Evolutionary conservation across 1,140 invertebrate genomes (phyloP).

Genomic region (Drosophila insularis): DNA sequence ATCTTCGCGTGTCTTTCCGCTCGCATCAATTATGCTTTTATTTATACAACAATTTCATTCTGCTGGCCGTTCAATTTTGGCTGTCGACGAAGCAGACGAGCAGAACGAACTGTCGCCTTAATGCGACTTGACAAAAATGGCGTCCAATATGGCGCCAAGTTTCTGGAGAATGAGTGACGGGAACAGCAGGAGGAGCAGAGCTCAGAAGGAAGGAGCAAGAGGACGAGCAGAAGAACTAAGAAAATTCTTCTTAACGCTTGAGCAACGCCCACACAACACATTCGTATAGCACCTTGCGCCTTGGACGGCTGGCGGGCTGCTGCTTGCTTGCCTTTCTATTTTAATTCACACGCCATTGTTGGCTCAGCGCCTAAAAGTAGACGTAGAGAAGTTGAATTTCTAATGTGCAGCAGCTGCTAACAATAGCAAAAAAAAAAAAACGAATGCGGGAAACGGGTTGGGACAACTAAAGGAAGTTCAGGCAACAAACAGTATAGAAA

Average conservation of each 20-base stretch:
- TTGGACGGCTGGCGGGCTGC: slow-evolving; percentile 26
- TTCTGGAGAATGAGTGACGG: slow-evolving; percentile 1
- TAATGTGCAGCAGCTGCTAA: slow-evolving; percentile 78
- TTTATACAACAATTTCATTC: slow-evolving; percentile 78
- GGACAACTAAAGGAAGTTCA: background rate
- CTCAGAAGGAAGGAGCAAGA: too few species aligned
- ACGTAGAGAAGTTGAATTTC: slow-evolving; percentile 73
- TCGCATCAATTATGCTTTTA: slow-evolving; percentile 81
- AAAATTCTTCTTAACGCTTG: slow-evolving; percentile 59
- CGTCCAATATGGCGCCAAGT: slow-evolving; percentile 68
- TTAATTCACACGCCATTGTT: slow-evolving; percentile 79
- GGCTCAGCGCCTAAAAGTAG: slow-evolving; percentile 72
- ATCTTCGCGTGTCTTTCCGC: slow-evolving; percentile 16
- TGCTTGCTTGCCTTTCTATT: slow-evolving; percentile 66
- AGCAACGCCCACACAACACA: slow-evolving; percentile 49
- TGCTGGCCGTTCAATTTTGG: slow-evolving; percentile 73
- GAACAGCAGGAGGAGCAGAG: background rate
- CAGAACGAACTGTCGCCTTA: slow-evolving; percentile 64
- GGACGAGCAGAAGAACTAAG: background rate
- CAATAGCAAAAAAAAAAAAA: slow-evolving; percentile 44
- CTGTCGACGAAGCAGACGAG: slow-evolving; percentile 52
- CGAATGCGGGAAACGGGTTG: background rate
- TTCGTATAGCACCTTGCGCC: slow-evolving; percentile 60
- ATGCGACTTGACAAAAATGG: slow-evolving; percentile 81
- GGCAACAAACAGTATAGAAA: background rate